Base-by-base conservation (phyloP, 2,888 invertebrate species). In the Eilema caniola region DNA sequence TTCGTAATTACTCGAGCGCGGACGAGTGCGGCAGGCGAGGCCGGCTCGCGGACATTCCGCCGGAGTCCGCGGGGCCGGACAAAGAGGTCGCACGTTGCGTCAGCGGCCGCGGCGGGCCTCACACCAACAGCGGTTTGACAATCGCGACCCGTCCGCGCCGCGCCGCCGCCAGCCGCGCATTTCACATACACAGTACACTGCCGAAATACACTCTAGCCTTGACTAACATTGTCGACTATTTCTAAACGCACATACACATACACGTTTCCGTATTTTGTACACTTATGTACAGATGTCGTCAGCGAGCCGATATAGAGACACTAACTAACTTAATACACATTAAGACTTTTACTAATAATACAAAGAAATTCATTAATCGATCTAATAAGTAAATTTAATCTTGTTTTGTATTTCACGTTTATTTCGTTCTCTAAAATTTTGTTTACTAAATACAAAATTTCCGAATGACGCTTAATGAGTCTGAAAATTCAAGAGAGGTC, bases 31-130 rank as follows among this genome's bases (percentile, higher is more conserved):
- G 86, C 82, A 80, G 81, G 86, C 88, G 90, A 88, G 90, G 90
- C 88, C 89, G 89, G 89, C 88, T 79, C 88, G 89, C 88, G 90
- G 88, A 86, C 90, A 89, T 89, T 89, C 90, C 92, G 90, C 84
- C 88, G 86, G 86, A 88, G 88, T 88, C 89, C 88, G 90, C 85
- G 90, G 88, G 89, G 90, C 89, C 92, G 93, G 91, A 93, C 94
- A 94, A 94, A 93, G 95, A 93, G 95, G 95, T 94, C 95, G 95
- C 88, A 53, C 89, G 93, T 94, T 93, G 94, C 94, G 93, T 94
- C 94, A 93, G 91, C 89, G 82, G 73, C 78, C 88, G n/a, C n/a
- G n/a, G n/a, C n/a, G 82, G 74, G 78, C 82, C 75, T 70, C 75
- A 80, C 83, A 81, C 83, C 84, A 81, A 80, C 83, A 82, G 82